These are phyloP conservation scores for Zaprionus inermis DNA, from an alignment of 1,140 invertebrate species.

Conservation along the genomic window DNA sequence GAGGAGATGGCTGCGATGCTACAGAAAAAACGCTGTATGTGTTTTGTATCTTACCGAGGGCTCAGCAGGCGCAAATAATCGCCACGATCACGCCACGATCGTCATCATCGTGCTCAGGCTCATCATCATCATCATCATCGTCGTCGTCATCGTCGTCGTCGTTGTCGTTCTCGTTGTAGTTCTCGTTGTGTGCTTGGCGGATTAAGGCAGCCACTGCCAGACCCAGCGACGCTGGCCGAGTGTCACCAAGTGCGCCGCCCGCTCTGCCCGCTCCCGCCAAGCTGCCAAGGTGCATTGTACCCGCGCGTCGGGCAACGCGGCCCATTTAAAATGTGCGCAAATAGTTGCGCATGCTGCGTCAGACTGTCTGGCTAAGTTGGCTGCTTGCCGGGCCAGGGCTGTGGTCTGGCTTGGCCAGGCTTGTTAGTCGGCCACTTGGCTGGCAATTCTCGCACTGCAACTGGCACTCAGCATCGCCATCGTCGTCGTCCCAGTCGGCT, in stretches of 20 bases:
- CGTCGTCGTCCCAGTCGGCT: conserved; percentile 35
- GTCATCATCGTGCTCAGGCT: conserved; percentile 54
- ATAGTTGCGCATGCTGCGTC: conserved; percentile 80
- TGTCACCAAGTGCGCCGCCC: conserved; percentile 59
- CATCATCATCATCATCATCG: conserved; percentile 7
- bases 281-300: conserved; percentile 63
- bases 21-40: conserved; percentile 66
- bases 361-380: conserved; percentile 63
- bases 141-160: conserved; percentile 20
- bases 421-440: conserved; percentile 51
- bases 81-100: conserved; percentile 44
- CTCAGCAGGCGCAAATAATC: conserved; percentile 68
- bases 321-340: conserved; percentile 81
- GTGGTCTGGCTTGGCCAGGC: conserved; percentile 25
- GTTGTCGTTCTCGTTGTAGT: no score
- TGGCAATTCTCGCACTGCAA: conserved; percentile 38
- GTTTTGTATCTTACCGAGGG: conserved; percentile 55
- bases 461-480: conserved; percentile 13
- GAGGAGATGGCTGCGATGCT: conserved; percentile 57
- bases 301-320: conserved; percentile 50
- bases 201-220: conserved; percentile 55
- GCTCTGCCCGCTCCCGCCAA: neutral
- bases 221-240: conserved; percentile 69
- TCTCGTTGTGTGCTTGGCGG: conserved; percentile 33
- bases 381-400: conserved; percentile 14